phyloP scores from a whole-genome alignment of 2,113 vertebrate species.

The Carettochelys insculpta region DNA sequence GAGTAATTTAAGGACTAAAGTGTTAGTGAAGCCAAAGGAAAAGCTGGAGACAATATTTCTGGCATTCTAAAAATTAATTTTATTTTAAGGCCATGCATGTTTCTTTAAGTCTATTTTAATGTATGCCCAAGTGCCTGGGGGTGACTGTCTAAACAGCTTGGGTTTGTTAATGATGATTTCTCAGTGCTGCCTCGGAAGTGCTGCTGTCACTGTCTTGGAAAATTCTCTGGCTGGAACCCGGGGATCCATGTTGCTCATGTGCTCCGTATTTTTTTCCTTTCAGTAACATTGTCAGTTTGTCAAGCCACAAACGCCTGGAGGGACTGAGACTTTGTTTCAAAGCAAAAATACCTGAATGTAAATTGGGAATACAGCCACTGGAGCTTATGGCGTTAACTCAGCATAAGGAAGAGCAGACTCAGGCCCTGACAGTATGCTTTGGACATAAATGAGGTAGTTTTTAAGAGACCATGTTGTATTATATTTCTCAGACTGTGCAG shows the following conservation, averaged over 20 bases:
- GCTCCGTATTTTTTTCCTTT: not conserved
- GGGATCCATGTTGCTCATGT: not conserved
- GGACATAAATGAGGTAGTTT: not conserved
- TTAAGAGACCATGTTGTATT: not conserved
- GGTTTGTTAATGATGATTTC: slow-evolving; percentile 53
- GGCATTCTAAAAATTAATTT: slow-evolving; percentile 41
- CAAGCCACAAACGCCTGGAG: not conserved
- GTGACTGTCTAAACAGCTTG: slow-evolving; percentile 59
- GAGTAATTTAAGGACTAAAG: slow-evolving; percentile 58
- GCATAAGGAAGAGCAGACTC: fast-evolving
- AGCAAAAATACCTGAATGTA: fast-evolving
- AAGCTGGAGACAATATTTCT: slow-evolving; percentile 54
- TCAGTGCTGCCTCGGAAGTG: slow-evolving; percentile 30
- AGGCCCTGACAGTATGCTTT: not conserved
- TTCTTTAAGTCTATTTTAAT: slow-evolving; percentile 55
- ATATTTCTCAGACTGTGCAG: not conserved
- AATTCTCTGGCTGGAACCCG: slow-evolving; percentile 10
- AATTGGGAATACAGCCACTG: fast-evolving
- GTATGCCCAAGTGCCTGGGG: slow-evolving; percentile 52
- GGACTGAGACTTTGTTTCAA: fast-evolving
- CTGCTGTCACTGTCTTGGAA: slow-evolving; percentile 14
- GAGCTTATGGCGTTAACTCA: not conserved
- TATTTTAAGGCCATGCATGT: slow-evolving; percentile 62
- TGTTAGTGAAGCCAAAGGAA: slow-evolving; percentile 57
- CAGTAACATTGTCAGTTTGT: fast-evolving